Evolutionary conservation across 1,140 invertebrate genomes (phyloP), one percentile per base, ranked within the genome.

Genomic region (Orius laevigatus): DNA sequence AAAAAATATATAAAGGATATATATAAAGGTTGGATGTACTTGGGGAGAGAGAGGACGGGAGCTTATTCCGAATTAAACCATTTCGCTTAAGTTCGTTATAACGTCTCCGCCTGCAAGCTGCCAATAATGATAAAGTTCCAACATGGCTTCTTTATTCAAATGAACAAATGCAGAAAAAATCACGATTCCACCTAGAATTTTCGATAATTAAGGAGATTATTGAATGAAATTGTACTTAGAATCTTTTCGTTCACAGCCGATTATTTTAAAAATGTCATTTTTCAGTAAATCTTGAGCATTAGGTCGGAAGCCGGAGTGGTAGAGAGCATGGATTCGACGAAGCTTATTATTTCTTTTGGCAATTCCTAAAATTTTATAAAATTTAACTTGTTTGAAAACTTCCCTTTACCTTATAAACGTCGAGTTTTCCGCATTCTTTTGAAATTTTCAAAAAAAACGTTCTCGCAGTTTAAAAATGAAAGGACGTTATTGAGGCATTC

Each of bases 31-130:
- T 1, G n/a, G 20, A 19, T 49, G 66, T 70, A 80, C 73, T 78
- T 78, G 41, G 82, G 82, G 61, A 85, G 69, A 5, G 79, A 77
- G 56, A 87, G 63, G 58, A 87, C 81, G 4, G 83, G 79, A 3
- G 82, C 80, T 56, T 79, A 50, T 76, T 81, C 57, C 86, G 77
- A 18, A 94, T 84, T 4, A 95, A 68, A 4, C 88, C 90, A 64
- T 92, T 86, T 61, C 85, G 87, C 58, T 88, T 90, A 9, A 98
- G 68, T 63, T 93, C 88, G 10, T 77, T 68, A 50, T 87, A 81
- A 94, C 81, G 69, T 97, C 91, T 1, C 92, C 92, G 25, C 93
- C 93, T 16, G 92, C 84, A 40, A 97, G 65, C 60, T 88, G 83
- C 94, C 94, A 98, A 58, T 92, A 75, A 66, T 95, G 83, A 65